Conservation (phyloP, 2,797 vertebrate species). For the Bryconaethiops microstoma region DNA sequence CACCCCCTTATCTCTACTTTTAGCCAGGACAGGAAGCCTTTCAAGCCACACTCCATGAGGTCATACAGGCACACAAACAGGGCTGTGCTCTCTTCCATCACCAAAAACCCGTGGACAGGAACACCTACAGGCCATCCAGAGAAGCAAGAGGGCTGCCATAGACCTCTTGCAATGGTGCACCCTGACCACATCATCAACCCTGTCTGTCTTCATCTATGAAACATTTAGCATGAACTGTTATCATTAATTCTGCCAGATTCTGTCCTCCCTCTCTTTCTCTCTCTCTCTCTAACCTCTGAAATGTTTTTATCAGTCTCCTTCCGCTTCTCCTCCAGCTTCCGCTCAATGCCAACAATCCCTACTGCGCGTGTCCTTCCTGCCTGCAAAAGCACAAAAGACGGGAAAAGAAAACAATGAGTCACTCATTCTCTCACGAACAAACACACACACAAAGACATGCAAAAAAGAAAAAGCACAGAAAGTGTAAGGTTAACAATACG, state of each 20-base stretch:
- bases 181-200: not conserved
- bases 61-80: conserved; percentile 36
- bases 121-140: not conserved
- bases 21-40: conserved; percentile 82
- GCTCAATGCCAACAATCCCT: conserved; percentile 97
- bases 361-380: conserved; percentile 94
- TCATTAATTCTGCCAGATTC: not conserved
- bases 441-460: conserved; percentile 14
- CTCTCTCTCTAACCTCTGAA: conserved; percentile 83
- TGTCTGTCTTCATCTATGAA: not conserved
- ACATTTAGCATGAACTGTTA: conserved; percentile 34
- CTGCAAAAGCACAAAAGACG: conserved; percentile 67
- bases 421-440: conserved; percentile 39
- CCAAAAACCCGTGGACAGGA: not conserved
- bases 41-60: conserved; percentile 46
- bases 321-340: conserved; percentile 96
- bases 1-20: conserved; percentile 78
- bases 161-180: not conserved
- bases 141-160: not conserved
- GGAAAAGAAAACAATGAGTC: conserved; percentile 53
- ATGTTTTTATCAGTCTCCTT: conserved; percentile 99
- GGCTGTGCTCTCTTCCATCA: conserved; percentile 1
- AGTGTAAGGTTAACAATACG: conserved; percentile 39
- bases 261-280: conserved; percentile 35
- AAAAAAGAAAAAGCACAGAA: conserved; percentile 51